phyloP scores from a whole-genome alignment of 2,888 invertebrate genomes.

The Osedax fenrisi region DNA sequence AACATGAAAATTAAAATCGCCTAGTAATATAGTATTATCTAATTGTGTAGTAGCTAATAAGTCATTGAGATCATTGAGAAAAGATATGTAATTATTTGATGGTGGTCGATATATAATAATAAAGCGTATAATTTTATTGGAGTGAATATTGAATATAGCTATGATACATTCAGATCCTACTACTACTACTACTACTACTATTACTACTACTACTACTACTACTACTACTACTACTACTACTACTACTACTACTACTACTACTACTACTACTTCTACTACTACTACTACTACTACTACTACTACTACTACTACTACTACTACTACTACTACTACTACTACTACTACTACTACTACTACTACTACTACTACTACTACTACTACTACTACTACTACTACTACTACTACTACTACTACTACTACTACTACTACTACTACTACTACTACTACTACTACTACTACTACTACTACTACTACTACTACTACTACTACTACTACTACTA shows the following conservation, averaged over 20 bases:
- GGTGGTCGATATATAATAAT: too few species aligned
- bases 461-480: not conserved
- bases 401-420: not conserved
- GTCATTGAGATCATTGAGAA: too few species aligned
- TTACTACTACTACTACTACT: not conserved
- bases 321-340: not conserved
- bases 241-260: not conserved
- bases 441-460: not conserved
- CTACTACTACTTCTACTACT: not conserved
- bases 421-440: not conserved
- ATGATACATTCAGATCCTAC: too few species aligned
- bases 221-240: not conserved
- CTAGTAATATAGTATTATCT: too few species aligned
- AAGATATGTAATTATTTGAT: too few species aligned
- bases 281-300: not conserved
- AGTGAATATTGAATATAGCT: too few species aligned
- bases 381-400: not conserved
- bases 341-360: not conserved
- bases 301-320: not conserved
- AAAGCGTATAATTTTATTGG: too few species aligned
- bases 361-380: not conserved
- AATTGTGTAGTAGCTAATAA: too few species aligned
- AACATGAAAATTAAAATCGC: too few species aligned
- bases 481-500: not conserved
- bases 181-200: not conserved